Evolutionary conservation across 64 coral and sea anemone genomes (phyloP), one percentile per base, ranked within the genome.

Genomic region (Platygyra sinensis): DNA sequence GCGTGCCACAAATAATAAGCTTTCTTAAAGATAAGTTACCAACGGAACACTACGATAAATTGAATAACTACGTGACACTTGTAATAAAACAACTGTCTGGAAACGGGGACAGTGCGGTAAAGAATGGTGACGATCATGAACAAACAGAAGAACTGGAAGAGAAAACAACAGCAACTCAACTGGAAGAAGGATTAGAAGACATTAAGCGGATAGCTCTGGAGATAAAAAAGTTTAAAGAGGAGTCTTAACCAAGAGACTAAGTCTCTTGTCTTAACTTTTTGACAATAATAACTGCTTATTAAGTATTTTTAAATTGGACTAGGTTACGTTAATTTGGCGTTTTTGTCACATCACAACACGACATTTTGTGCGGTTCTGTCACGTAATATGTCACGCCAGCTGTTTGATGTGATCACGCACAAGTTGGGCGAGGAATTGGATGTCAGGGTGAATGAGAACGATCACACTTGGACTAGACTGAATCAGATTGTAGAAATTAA

Each of bases 1-100:
- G 97, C 79, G 94, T 99, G 39, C 97, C 97, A 65, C 97, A 99
- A 22, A 87, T 99, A 60, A 94, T 99, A 73, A 86, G 64, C 62
- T 96, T 74, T 67, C 91, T 99, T 8, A 72, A 62, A 50, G 64
- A 77, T 13, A 79, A 89, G 32, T 78, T 99, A 89, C 52, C 91
- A 24, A 73, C 89, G 8, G 97, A 99, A 83, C 88, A 95, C 19
- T 86, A 91, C 55, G 89, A 87, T 0, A 99, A 80, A 31, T 77
- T 99, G 15, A 90, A 89, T 71, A 87, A 87, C 30, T 99, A 96
- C 80, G 88, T 96, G 91, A 80, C 72, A 52, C 94, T 99, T 75
- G 97, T 99, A 61, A 92, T 99, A 54, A 99, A 91, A 73, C 91
- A 87, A 62, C 65, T 99, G 39, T 93, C 94, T 79, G 93, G 94